Conservation (phyloP, 2,888 invertebrate genomes). For the Parnassius orleans region DNA sequence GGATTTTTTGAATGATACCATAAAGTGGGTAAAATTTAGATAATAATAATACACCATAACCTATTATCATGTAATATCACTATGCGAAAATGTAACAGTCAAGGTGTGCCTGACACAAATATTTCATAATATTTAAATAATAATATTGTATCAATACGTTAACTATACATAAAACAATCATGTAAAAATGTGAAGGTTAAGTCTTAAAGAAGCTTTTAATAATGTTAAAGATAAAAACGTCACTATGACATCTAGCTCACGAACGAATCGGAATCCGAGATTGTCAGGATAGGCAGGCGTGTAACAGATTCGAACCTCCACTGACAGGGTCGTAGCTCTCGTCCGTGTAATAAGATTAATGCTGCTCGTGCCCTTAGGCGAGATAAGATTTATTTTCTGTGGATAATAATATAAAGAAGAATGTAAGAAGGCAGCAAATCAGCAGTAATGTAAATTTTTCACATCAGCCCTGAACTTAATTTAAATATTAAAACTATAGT, state of each 20-base stretch:
- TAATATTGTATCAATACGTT: too few species aligned
- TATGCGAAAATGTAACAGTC: too few species aligned
- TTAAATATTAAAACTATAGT: background rate
- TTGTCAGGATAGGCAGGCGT: slow-evolving; percentile 47
- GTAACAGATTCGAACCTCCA: slow-evolving; percentile 41
- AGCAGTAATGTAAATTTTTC: slow-evolving; percentile 10
- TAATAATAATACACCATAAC: too few species aligned
- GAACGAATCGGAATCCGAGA: slow-evolving; percentile 52
- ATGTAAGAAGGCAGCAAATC: slow-evolving; percentile 19
- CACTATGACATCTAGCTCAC: slow-evolving; percentile 68
- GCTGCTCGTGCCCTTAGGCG: slow-evolving; percentile 28
- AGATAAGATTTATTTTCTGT: slow-evolving; percentile 25
- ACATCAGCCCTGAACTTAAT: too few species aligned
- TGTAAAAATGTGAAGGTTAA: slow-evolving; percentile 16
- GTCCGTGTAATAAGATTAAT: slow-evolving; percentile 45
- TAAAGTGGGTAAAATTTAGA: too few species aligned
- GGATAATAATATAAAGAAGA: slow-evolving; percentile 21
- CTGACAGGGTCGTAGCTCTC: slow-evolving; percentile 56
- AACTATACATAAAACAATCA: background rate
- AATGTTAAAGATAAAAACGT: slow-evolving; percentile 46
- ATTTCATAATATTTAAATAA: too few species aligned
- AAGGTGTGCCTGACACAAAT: too few species aligned
- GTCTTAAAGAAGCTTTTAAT: slow-evolving; percentile 27
- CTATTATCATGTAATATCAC: too few species aligned
- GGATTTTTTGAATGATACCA: too few species aligned